phyloP scores from a whole-genome alignment of 2,888 invertebrate species.

The Prosapia bicincta region DNA sequence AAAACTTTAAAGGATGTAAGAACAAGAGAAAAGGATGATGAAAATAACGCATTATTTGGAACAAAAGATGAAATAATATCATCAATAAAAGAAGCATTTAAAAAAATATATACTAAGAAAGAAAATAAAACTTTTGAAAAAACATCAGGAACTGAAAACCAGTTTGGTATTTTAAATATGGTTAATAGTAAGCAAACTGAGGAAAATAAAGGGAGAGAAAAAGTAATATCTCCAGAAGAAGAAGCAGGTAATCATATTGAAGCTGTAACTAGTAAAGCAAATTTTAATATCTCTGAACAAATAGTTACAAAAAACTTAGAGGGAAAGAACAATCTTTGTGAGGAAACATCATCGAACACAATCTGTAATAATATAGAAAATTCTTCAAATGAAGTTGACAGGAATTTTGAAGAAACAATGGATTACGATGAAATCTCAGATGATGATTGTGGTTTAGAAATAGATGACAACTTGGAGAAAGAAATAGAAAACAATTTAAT shows the following conservation, averaged over 20 bases:
- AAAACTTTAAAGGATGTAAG: neutral
- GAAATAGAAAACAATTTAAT: slow-evolving; percentile 23
- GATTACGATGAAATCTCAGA: neutral
- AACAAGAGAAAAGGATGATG: neutral
- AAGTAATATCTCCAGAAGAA: neutral
- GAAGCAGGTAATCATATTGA: neutral
- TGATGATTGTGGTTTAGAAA: neutral
- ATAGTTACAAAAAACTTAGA: neutral
- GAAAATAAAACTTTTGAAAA: neutral
- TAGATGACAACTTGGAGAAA: slow-evolving; percentile 18
- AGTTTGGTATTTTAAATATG: neutral
- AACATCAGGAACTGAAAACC: neutral
- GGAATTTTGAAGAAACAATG: neutral
- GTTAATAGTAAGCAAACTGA: neutral
- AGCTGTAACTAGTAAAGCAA: neutral
- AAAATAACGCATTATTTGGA: neutral
- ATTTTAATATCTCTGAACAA: neutral
- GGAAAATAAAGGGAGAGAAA: neutral
- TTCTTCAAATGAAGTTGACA: neutral
- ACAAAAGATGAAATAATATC: neutral
- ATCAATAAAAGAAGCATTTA: neutral
- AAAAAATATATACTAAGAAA: neutral
- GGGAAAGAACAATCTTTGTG: neutral
- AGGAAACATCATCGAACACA: neutral
- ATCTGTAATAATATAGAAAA: neutral